phyloP scores from a whole-genome alignment of 2,797 vertebrate genomes.

The Chloroceryle amazona region DNA sequence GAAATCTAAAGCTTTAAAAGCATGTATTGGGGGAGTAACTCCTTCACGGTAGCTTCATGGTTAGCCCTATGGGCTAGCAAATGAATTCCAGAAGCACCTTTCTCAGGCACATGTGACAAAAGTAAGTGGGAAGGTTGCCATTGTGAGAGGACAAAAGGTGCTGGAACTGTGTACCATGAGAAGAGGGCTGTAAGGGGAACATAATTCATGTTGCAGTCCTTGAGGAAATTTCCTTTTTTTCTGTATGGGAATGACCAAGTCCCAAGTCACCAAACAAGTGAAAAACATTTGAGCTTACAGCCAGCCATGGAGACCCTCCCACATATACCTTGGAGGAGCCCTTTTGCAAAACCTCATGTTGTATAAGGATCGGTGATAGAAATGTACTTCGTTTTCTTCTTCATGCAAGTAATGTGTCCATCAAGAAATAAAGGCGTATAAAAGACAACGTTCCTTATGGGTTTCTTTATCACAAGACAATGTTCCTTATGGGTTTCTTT shows the following conservation, averaged over 20 bases:
- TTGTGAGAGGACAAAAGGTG: not conserved
- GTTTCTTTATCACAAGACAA: not conserved
- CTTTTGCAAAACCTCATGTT: not conserved
- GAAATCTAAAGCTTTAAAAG: not conserved
- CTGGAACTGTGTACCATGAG: not conserved
- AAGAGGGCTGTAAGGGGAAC: not conserved
- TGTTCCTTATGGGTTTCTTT: not conserved
- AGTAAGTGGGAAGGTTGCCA: not conserved
- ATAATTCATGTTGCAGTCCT: not conserved
- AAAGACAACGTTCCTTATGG: not conserved
- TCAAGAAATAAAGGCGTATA: not conserved
- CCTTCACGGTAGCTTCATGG: not conserved
- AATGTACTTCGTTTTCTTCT: not conserved
- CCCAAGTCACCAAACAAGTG: not conserved
- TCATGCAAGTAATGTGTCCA: not conserved
- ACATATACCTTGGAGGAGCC: not conserved
- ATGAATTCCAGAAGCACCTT: not conserved
- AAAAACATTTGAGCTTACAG: not conserved
- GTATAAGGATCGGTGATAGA: not conserved
- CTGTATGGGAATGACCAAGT: fast-evolving
- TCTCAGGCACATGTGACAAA: not conserved
- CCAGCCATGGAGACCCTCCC: not conserved
- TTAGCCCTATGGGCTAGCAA: not conserved
- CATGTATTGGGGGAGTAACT: not conserved
- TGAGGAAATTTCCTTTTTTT: not conserved